These are phyloP conservation scores for Aethina tumida DNA, from an alignment of 1,140 invertebrate species.

Conservation along the genomic window DNA sequence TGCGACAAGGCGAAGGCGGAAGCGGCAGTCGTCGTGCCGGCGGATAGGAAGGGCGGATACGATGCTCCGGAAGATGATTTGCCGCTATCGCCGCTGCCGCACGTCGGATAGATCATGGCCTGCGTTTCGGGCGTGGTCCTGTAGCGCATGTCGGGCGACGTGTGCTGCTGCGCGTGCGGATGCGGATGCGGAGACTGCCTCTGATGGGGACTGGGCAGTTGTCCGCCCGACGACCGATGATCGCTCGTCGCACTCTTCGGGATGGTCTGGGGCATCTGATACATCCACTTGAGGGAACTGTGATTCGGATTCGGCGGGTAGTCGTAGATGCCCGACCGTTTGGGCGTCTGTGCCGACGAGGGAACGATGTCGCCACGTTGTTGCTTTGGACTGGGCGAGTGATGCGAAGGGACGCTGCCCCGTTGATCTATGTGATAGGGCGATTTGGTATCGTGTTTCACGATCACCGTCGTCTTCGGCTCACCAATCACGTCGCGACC, in stretches of 20 bases:
- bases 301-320: conserved; percentile 24
- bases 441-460: conserved; percentile 61
- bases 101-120: conserved; percentile 27
- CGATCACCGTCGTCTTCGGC: conserved; percentile 66
- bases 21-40: conserved; percentile 20
- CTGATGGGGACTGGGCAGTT: conserved; percentile 36
- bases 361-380: conserved; percentile 51
- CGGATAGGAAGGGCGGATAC: conserved; percentile 13
- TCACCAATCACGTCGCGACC: conserved; percentile 46
- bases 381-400: conserved; percentile 50
- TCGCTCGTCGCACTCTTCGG: conserved; percentile 28
- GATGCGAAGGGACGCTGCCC: conserved; percentile 47
- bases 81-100: conserved; percentile 4
- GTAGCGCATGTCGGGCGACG: conserved; percentile 39
- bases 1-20: conserved; percentile 21
- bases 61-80: background rate
- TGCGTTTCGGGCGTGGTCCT: conserved; percentile 21
- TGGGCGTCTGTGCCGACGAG: conserved; percentile 23
- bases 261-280: conserved; percentile 44
- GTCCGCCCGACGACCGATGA: conserved; percentile 28
- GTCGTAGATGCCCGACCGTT: conserved; percentile 37
- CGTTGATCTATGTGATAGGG: conserved; percentile 46
- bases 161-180: conserved; percentile 38
- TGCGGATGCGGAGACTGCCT: conserved; percentile 36
- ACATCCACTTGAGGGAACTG: conserved; percentile 4